Percentiles rank a stretch among this genome's conserved stretches.
These are phyloP conservation scores for Gadus chalcogrammus DNA, from an alignment of 2,113 vertebrate genomes.

Conservation along the genomic window DNA sequence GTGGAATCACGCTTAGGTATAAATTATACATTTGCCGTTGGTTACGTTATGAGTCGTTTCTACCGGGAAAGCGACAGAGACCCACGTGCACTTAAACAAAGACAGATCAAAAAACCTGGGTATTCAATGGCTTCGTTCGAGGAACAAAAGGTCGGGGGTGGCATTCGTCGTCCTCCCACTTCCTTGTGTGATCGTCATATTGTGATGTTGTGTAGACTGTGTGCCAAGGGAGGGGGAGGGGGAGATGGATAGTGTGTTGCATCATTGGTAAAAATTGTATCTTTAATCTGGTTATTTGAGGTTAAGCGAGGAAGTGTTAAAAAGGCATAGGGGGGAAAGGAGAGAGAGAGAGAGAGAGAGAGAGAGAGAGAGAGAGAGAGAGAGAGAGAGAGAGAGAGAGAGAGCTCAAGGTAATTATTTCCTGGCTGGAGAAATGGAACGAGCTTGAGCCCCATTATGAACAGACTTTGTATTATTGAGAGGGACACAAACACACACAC, in stretches of 20 bases:
- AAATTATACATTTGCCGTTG: not conserved
- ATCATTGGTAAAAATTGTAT: too few relatives aligned
- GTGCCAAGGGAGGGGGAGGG: not conserved
- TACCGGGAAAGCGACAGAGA: too few relatives aligned
- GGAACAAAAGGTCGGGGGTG: conserved; percentile 34
- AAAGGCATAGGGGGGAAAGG: not conserved
- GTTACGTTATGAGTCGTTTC: too few relatives aligned
- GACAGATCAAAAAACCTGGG: conserved; percentile 20
- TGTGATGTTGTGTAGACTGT: not conserved
- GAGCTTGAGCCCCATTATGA: conserved; percentile 60
- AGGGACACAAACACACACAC: conserved; percentile 2
- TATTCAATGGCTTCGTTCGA: conserved; percentile 43
- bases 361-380: conserved; percentile 5
- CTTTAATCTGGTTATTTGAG: not conserved
- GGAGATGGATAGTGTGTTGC: not conserved
- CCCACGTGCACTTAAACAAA: not conserved
- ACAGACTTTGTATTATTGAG: conserved; percentile 67
- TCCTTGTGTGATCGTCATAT: conserved; percentile 40
- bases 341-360: conserved; percentile 14
- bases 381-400: conserved; percentile 27
- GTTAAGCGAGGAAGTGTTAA: not conserved
- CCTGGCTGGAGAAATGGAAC: conserved; percentile 58
- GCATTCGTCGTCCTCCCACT: conserved; percentile 38
- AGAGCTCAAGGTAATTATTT: conserved; percentile 64
- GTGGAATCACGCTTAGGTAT: not conserved